These are phyloP conservation scores for Molossus molossus DNA, from an alignment of 2,797 vertebrate species.

Conservation along the genomic window DNA sequence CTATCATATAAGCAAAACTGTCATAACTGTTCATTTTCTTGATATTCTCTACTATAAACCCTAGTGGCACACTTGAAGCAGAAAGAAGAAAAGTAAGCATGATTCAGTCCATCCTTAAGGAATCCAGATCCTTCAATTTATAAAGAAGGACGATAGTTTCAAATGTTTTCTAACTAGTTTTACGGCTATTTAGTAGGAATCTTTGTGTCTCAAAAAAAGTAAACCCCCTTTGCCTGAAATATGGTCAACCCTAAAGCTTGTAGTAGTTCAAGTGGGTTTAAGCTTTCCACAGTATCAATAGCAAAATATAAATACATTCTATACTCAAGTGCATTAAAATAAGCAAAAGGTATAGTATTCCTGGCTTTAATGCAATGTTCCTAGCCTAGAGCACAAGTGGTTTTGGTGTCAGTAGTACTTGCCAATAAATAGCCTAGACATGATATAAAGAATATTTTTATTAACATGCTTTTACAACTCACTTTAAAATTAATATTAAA, in stretches of 20 bases:
- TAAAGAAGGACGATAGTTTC: constrained; percentile 53
- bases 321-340: constrained; percentile 82
- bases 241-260: constrained; percentile 37
- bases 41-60: constrained; percentile 62
- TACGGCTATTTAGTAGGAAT: constrained; percentile 61
- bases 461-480: constrained; percentile 78
- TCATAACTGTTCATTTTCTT: constrained; percentile 37
- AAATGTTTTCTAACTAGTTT: constrained; percentile 70
- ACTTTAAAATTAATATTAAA: constrained; percentile 84
- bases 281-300: constrained; percentile 77
- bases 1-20: constrained; percentile 74
- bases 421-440: constrained; percentile 88
- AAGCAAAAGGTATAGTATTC: constrained; percentile 48
- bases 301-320: constrained; percentile 79
- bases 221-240: constrained; percentile 43
- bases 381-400: constrained; percentile 74
- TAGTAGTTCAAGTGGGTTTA: constrained; percentile 73
- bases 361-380: constrained; percentile 78
- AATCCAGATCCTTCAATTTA: constrained; percentile 75
- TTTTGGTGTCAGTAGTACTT: constrained; percentile 85
- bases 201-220: constrained; percentile 73
- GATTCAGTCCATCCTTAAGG: constrained; percentile 62
- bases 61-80: constrained; percentile 68
- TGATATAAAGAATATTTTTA: constrained; percentile 84
- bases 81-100: constrained; percentile 67